These are phyloP conservation scores for Catocala fraxini DNA, from an alignment of 2,888 invertebrate genomes.

Conservation along the genomic window DNA sequence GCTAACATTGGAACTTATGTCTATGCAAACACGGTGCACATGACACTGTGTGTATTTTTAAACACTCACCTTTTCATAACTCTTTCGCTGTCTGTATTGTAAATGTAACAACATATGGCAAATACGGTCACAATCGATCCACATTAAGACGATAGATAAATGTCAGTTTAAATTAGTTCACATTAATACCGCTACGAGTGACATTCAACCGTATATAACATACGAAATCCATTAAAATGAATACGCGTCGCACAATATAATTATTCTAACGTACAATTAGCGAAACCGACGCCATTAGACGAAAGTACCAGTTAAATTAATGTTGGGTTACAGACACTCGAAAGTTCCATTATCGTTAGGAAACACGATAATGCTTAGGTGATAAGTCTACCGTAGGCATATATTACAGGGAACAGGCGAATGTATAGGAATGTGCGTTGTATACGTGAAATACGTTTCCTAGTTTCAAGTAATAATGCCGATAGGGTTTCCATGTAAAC, in stretches of 20 bases:
- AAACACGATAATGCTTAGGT: conserved; percentile 75
- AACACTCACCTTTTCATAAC: too few species aligned
- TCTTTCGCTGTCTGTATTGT: neutral
- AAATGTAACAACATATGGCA: neutral
- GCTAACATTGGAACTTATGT: too few species aligned
- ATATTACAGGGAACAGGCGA: conserved; percentile 36
- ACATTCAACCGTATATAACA: conserved; percentile 67
- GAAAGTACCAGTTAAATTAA: conserved; percentile 85
- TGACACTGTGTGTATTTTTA: too few species aligned
- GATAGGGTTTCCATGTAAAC: conserved; percentile 31
- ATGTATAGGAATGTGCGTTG: conserved; percentile 35
- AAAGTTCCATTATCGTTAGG: conserved; percentile 86
- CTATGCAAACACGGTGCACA: too few species aligned
- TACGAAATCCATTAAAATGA: conserved; percentile 80
- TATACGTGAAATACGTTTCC: conserved; percentile 40
- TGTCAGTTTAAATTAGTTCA: conserved; percentile 46
- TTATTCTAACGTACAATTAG: conserved; percentile 85
- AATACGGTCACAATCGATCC: conserved; percentile 3
- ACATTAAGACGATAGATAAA: conserved; percentile 9
- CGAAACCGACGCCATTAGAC: conserved; percentile 84
- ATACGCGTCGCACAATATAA: conserved; percentile 78
- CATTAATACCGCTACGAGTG: conserved; percentile 59
- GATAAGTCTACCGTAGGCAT: conserved; percentile 64
- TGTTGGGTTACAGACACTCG: conserved; percentile 84
- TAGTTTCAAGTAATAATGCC: conserved; percentile 38